phyloP scores from a whole-genome alignment of 2,113 vertebrate genomes.

The Serilophus lunatus region DNA sequence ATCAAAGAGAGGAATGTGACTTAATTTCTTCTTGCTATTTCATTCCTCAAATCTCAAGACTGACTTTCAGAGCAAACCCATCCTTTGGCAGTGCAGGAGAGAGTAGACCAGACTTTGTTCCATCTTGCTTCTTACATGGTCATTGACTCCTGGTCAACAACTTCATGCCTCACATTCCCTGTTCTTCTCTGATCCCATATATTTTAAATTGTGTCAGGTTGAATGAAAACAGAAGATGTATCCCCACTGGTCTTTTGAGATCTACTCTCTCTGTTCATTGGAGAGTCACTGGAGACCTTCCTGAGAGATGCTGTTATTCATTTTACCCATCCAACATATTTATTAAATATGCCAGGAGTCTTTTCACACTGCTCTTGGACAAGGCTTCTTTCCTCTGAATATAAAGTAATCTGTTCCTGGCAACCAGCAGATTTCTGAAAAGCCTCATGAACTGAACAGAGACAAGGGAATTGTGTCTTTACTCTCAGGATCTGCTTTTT shows the following conservation, averaged over 20 bases:
- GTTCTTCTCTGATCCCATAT: rapidly evolving
- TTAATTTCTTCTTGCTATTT: not conserved
- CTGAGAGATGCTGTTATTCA: not conserved
- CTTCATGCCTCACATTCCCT: not conserved
- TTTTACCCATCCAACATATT: not conserved
- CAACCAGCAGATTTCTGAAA: not conserved
- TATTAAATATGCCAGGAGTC: not conserved
- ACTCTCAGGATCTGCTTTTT: not conserved
- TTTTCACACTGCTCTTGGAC: not conserved
- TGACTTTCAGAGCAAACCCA: not conserved
- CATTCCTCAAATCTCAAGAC: not conserved
- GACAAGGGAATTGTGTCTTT: not conserved
- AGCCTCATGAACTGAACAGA: not conserved
- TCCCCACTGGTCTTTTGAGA: not conserved
- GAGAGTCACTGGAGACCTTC: not conserved
- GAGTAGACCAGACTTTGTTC: not conserved
- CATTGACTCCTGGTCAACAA: not conserved
- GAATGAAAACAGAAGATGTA: not conserved
- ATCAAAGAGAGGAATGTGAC: not conserved
- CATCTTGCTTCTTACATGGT: not conserved
- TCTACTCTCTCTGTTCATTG: not conserved
- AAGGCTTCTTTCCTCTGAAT: not conserved
- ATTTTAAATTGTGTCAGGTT: not conserved
- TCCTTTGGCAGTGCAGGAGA: not conserved
- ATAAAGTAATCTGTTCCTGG: not conserved